Conservation (phyloP, 30 jellyfish, hydroid and myxozoan genomes). For the Sanderia malayensis region DNA sequence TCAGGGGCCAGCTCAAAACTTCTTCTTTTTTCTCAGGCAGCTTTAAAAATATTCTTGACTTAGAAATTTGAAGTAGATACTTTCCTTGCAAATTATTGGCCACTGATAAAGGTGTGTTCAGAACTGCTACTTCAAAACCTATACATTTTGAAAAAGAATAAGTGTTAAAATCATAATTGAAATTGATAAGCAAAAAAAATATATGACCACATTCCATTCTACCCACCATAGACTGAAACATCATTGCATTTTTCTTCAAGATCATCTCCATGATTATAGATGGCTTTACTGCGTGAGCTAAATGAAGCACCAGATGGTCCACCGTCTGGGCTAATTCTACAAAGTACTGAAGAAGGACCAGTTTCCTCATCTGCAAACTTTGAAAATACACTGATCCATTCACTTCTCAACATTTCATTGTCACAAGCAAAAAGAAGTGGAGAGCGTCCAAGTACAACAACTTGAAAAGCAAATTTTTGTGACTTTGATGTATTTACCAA, state of each 20-base stretch:
- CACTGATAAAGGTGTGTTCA: constrained; percentile 60
- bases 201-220: no score
- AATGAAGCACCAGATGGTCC: constrained; percentile 8
- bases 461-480: constrained; percentile 80
- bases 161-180: not conserved
- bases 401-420: constrained; percentile 61
- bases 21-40: constrained; percentile 45
- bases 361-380: constrained; percentile 25
- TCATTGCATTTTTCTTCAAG: not conserved
- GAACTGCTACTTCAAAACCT: constrained; percentile 42
- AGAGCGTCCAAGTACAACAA: constrained; percentile 58
- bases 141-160: constrained; percentile 3
- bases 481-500: constrained; percentile 72
- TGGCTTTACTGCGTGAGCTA: not conserved
- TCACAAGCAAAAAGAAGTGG: constrained; percentile 86
- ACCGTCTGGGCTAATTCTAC: constrained; percentile 65
- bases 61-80: constrained; percentile 25
- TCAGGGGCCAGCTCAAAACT: constrained; percentile 79
- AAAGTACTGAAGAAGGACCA: constrained; percentile 7
- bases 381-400: constrained; percentile 69
- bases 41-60: constrained; percentile 45
- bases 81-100: constrained; percentile 67
- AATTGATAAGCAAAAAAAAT: not conserved
- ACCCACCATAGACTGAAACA: not conserved
- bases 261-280: not conserved